Conservation (phyloP, 2,113 vertebrate genomes). For the Pampusana beccarii region DNA sequence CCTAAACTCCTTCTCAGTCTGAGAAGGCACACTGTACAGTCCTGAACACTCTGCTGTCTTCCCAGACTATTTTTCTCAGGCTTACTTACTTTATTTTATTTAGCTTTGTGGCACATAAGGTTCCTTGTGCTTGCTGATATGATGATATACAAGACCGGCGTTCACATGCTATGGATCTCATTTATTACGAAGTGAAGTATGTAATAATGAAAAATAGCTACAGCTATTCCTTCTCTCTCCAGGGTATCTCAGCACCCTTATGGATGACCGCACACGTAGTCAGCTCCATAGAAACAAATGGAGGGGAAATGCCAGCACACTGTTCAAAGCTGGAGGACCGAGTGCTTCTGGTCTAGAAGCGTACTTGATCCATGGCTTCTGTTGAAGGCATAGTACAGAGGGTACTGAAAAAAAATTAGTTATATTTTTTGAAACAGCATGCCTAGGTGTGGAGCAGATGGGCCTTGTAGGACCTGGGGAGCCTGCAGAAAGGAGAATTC, state of each 20-base stretch:
- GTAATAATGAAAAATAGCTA: constrained; percentile 78
- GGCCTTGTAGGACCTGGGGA: neutral
- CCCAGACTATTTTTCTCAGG: constrained; percentile 32
- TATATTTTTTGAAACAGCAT: neutral
- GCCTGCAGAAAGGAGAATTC: neutral
- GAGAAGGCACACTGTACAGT: neutral
- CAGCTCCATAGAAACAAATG: constrained; percentile 57
- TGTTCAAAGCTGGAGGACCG: neutral
- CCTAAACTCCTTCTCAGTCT: neutral
- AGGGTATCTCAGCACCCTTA: constrained; percentile 58
- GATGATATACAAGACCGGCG: constrained; percentile 66
- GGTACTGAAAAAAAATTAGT: neutral
- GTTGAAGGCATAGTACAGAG: neutral
- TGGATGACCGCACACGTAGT: constrained; percentile 61
- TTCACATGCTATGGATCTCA: constrained; percentile 72
- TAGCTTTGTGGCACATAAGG: constrained; percentile 52
- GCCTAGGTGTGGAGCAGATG: constrained; percentile 8
- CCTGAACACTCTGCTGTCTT: neutral
- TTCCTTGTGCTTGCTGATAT: constrained; percentile 55
- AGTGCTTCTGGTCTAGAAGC: neutral
- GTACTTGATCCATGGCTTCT: constrained; percentile 6
- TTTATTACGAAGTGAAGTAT: constrained; percentile 76
- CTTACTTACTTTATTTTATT: constrained; percentile 65
- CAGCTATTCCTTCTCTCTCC: constrained; percentile 62
- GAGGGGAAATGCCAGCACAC: constrained; percentile 42